Evolutionary conservation across 1,140 invertebrate genomes (phyloP), one percentile per base, ranked within the genome.

Genomic region (Chironomus tepperi): DNA sequence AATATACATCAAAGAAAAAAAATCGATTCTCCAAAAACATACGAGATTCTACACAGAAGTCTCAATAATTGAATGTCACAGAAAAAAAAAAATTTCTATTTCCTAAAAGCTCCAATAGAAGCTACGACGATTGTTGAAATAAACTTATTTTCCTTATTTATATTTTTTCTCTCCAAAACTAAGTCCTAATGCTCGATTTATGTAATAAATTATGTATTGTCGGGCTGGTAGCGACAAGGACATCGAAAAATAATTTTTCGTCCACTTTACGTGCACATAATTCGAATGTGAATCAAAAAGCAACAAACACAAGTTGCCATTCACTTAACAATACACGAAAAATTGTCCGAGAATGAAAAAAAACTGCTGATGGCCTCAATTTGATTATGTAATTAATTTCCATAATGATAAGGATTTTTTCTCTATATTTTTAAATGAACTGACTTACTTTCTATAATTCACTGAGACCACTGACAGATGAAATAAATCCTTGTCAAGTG

Each of bases 331-430:
- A 34, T 34, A 2, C 24, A 34, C 5, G 1, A 34, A 34, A 34
- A 34, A 34, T 34, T 34, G 24, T 34, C 24, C 24, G n/a, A n/a
- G n/a, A n/a, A n/a, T n/a, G n/a, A 34, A 34, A 34, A 34, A 34
- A 2, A 2, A 34, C n/a, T 5, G 47, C n/a, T 57, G 47, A 57
- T 57, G 47, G 10, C 47, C 12, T 57, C 47, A 57, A 57, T 57
- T 15, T 57, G 47, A 57, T 57, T 57, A 57, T 57, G 47, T 57
- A 57, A 57, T 57, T 57, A 57, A 57, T 57, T 57, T 34, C 24
- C 47, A 57, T 34, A 34, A 15, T 34, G 15, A 15, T 47, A 47
- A 47, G 43, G 8, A 1, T 10, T 47, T 47, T 47, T 47, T 47
- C 7, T 47, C 43, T 57, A n/a, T 5, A 15, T 57, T 57, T 12